phyloP scores from a whole-genome alignment of 1,140 invertebrate species.

The Hycleus phaleratus region DNA sequence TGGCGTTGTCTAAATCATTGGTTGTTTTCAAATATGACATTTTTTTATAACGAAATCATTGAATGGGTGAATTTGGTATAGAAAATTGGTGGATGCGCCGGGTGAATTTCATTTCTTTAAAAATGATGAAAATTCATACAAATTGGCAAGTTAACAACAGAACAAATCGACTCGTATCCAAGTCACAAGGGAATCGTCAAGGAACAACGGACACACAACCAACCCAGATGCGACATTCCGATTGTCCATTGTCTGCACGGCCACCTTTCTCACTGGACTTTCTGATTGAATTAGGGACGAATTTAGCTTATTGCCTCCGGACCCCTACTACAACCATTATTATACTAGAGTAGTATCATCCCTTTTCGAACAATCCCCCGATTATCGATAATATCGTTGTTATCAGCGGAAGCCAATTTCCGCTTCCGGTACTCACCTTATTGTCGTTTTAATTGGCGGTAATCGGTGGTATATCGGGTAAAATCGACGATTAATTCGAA shows the following conservation, averaged over 20 bases:
- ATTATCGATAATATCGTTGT: neutral
- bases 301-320: no score
- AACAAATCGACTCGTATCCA: conserved; percentile 9
- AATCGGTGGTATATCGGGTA: neutral
- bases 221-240: neutral
- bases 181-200: conserved; percentile 4
- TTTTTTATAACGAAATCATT: no score
- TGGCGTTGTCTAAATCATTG: no score
- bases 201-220: neutral
- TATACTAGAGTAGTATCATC: no score
- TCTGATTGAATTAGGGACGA: neutral
- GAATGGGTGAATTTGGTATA: no score
- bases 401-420: neutral
- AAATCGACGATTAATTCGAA: no score
- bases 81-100: neutral
- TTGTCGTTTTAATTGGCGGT: neutral
- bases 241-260: conserved; percentile 1
- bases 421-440: neutral
- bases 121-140: conserved; percentile 4
- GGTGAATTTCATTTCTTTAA: conserved; percentile 5
- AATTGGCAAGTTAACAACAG: neutral
- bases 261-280: conserved; percentile 2
- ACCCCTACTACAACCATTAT: no score
- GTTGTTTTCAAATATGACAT: no score
- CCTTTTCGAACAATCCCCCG: neutral